Conservation (phyloP, 2,113 vertebrate genomes). For the Morphnarchus princeps region DNA sequence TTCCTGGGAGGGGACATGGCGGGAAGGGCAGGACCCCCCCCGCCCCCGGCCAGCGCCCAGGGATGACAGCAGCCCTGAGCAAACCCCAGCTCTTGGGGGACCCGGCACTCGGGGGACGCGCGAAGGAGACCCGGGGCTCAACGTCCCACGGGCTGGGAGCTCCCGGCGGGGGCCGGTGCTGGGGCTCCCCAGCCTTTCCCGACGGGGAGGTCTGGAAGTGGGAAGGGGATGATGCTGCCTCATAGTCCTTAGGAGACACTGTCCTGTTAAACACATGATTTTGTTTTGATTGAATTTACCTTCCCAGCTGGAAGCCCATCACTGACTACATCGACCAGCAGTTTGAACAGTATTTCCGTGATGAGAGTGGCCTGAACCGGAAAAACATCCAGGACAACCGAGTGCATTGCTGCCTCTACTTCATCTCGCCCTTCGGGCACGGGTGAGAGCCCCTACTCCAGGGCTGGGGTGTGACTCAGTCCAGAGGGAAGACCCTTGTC, state of each 20-base stretch:
- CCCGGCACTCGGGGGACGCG: too few species aligned
- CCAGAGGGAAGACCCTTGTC: background rate
- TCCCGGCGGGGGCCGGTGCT: too few species aligned
- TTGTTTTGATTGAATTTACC: background rate
- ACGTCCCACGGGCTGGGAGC: too few species aligned
- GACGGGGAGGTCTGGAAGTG: background rate
- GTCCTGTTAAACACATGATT: background rate
- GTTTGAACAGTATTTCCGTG: conserved; percentile 98
- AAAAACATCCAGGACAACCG: conserved; percentile 98
- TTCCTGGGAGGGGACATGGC: background rate
- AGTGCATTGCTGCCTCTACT: conserved; percentile 98
- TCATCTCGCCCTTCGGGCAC: conserved; percentile 95
- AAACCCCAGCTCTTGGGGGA: background rate
- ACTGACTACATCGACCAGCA: conserved; percentile 98
- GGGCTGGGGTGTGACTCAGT: background rate
- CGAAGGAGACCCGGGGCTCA: too few species aligned
- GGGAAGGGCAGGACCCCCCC: background rate
- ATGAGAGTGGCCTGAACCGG: conserved; percentile 94
- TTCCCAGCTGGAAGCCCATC: conserved; percentile 92
- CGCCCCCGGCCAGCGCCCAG: background rate
- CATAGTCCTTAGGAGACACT: background rate
- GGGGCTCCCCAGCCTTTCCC: too few species aligned
- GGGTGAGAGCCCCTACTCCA: conserved; percentile 75
- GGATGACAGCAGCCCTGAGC: background rate
- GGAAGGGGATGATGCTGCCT: background rate